Percentiles rank a stretch among this genome's conserved stretches.
Evolutionary conservation across 2,113 vertebrate genomes (phyloP).

Genomic region (Microcebus griseorufus): DNA sequence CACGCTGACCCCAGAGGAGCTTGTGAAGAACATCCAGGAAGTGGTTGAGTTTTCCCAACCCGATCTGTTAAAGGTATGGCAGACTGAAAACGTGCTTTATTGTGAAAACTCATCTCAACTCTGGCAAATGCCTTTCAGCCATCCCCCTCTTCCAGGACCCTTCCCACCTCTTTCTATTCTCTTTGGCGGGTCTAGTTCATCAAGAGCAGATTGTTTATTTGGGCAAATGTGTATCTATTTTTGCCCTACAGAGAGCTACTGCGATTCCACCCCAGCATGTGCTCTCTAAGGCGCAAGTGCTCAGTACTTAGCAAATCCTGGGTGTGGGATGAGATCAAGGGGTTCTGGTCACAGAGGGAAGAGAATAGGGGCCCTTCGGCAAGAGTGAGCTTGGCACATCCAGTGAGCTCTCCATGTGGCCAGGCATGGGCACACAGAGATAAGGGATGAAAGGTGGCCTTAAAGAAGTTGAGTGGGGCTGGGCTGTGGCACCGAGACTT

Average conservation of each 20-base stretch:
- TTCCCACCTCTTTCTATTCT: rapidly evolving
- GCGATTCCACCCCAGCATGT: rapidly evolving
- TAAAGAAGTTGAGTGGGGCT: neutral
- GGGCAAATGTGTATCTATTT: rapidly evolving
- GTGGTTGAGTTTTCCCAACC: slow-evolving; percentile 62
- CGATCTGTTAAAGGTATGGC: slow-evolving; percentile 78
- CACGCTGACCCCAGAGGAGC: slow-evolving; percentile 65
- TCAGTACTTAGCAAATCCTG: neutral
- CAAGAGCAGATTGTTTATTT: rapidly evolving
- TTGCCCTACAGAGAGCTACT: neutral
- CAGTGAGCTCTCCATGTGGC: rapidly evolving
- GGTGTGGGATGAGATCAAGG: too few relatives aligned
- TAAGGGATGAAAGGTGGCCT: neutral
- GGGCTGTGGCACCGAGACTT: neutral
- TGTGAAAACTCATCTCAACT: rapidly evolving
- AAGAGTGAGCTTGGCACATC: rapidly evolving
- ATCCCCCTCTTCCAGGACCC: rapidly evolving
- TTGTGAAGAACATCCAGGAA: slow-evolving; percentile 76
- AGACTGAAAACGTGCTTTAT: rapidly evolving
- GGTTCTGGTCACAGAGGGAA: neutral
- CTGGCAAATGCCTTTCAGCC: neutral
- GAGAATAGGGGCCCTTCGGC: neutral
- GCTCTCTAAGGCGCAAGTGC: rapidly evolving
- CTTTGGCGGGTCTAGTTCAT: rapidly evolving
- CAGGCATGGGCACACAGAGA: neutral